Conservation (phyloP, 2,888 invertebrate genomes). For the Eilema caniola region DNA sequence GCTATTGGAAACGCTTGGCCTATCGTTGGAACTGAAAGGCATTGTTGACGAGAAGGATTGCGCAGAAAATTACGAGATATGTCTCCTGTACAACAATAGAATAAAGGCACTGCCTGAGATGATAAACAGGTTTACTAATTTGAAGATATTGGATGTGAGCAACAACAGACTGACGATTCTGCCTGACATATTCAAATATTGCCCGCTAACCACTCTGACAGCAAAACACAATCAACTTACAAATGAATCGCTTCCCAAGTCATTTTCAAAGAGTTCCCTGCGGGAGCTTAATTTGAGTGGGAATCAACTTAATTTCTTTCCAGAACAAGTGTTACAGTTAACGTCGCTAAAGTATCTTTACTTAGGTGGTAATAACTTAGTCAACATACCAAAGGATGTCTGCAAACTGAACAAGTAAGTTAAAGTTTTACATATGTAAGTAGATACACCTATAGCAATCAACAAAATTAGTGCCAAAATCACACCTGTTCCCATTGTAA, state of each 20-base stretch:
- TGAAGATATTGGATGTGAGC: slow-evolving; percentile 94
- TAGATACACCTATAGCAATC: neutral
- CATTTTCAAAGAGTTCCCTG: slow-evolving; percentile 90
- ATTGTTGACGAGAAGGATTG: slow-evolving; percentile 88
- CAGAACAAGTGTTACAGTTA: slow-evolving; percentile 94
- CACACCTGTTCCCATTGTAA: slow-evolving; percentile 12
- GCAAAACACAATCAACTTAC: slow-evolving; percentile 96
- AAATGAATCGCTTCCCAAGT: slow-evolving; percentile 95
- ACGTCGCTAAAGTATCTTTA: slow-evolving; percentile 93
- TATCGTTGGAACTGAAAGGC: slow-evolving; percentile 86
- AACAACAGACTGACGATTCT: slow-evolving; percentile 93
- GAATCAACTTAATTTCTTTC: slow-evolving; percentile 93
- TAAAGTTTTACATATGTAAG: neutral
- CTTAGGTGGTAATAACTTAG: slow-evolving; percentile 95
- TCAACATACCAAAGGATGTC: slow-evolving; percentile 93
- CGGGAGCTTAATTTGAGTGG: slow-evolving; percentile 98
- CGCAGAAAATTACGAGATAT: slow-evolving; percentile 89
- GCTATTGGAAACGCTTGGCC: slow-evolving; percentile 87
- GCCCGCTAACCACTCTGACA: slow-evolving; percentile 92
- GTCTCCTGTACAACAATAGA: slow-evolving; percentile 95
- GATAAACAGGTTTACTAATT: slow-evolving; percentile 89
- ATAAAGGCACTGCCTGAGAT: slow-evolving; percentile 90
- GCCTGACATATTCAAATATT: slow-evolving; percentile 92
- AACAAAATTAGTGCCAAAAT: neutral
- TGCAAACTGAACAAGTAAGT: slow-evolving; percentile 81